Evolutionary conservation across 2,888 invertebrate species (phyloP).

Genomic region (Agonopterix heracliana): DNA sequence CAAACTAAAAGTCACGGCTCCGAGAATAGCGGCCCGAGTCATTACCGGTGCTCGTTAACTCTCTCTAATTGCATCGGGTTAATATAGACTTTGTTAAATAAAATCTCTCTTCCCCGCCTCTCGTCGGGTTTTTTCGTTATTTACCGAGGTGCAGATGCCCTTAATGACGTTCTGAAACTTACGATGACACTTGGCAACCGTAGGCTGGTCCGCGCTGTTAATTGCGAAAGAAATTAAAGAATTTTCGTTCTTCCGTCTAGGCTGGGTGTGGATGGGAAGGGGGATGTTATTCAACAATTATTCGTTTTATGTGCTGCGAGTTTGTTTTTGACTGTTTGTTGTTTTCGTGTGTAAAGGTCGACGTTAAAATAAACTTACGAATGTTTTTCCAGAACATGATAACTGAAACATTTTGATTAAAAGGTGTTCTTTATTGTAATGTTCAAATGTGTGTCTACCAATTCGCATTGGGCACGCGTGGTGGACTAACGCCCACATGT

Average conservation of each 20-base stretch:
- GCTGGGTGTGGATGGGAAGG: conserved; percentile 49
- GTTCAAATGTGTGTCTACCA: too few species aligned
- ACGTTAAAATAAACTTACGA: background rate
- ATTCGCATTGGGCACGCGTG: too few species aligned
- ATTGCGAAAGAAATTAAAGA: conserved; percentile 72
- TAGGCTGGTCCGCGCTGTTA: conserved; percentile 51
- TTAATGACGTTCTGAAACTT: conserved; percentile 75
- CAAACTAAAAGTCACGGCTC: conserved; percentile 14
- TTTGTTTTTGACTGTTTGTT: background rate
- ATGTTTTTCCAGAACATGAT: too few species aligned
- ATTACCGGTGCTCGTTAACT: conserved; percentile 74
- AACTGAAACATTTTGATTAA: too few species aligned
- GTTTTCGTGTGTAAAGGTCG: too few species aligned
- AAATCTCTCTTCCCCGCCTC: conserved; percentile 66
- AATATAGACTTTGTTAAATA: conserved; percentile 77
- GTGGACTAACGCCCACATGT: too few species aligned
- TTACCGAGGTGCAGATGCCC: conserved; percentile 73
- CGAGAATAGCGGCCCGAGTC: conserved; percentile 58
- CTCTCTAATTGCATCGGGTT: conserved; percentile 75
- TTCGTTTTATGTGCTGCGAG: conserved; percentile 5
- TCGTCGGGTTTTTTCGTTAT: conserved; percentile 60
- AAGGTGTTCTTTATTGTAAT: too few species aligned
- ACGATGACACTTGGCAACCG: conserved; percentile 73
- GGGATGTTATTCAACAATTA: conserved; percentile 30
- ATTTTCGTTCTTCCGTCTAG: conserved; percentile 50